Conservation (phyloP, 2,797 vertebrate species). For the Falco peregrinus region DNA sequence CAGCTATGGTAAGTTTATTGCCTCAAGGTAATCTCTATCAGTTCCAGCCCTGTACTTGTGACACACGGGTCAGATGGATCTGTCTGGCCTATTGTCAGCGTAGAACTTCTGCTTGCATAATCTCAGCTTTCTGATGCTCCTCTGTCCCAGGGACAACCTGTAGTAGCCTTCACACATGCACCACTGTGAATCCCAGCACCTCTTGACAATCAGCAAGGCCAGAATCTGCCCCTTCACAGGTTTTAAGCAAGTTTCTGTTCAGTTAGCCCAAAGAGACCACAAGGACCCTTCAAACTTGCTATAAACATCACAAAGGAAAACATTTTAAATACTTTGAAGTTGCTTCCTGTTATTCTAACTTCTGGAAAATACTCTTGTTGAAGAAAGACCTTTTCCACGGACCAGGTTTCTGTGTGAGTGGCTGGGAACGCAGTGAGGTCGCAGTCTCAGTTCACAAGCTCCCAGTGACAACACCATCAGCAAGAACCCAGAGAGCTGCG, state of each 20-base stretch:
- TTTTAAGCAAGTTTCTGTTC: neutral
- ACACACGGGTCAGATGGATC: neutral
- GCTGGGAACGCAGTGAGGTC: neutral
- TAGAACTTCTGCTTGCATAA: neutral
- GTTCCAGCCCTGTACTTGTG: neutral
- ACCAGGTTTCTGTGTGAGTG: neutral
- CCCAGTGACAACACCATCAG: neutral
- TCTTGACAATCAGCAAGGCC: neutral
- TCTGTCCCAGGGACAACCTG: neutral
- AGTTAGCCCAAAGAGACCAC: neutral
- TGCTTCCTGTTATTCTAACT: slow-evolving; percentile 23
- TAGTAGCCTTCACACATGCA: neutral
- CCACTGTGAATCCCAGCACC: neutral
- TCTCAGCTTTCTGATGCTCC: neutral
- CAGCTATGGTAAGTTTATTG: neutral
- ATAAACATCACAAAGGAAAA: neutral
- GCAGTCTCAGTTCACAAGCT: neutral
- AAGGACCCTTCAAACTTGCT: neutral
- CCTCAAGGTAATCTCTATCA: neutral
- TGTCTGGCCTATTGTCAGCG: neutral
- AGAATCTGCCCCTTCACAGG: neutral
- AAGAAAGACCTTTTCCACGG: neutral
- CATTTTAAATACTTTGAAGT: neutral
- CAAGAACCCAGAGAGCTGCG: neutral
- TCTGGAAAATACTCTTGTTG: neutral